phyloP scores from a whole-genome alignment of 2,888 invertebrate species.

The Trachelus iudaicus region DNA sequence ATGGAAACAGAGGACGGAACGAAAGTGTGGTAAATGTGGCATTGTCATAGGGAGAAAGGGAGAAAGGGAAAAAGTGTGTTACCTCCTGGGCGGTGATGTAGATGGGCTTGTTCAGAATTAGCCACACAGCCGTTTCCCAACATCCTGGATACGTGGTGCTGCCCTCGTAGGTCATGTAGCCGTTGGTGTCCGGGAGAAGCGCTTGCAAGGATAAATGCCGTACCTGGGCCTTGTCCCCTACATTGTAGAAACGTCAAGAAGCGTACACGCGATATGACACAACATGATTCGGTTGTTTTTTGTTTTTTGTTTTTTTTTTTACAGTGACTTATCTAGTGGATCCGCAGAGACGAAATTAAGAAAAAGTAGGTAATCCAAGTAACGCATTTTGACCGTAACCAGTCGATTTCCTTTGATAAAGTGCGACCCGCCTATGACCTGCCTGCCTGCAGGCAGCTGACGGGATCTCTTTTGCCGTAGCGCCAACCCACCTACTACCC shows the following conservation, averaged over 20 bases:
- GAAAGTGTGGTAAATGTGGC: background rate
- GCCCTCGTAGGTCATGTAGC: slow-evolving; percentile 98
- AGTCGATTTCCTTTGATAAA: too few relatives aligned
- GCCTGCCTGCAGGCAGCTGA: too few relatives aligned
- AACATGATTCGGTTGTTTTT: too few relatives aligned
- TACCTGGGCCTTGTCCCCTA: slow-evolving; percentile 86
- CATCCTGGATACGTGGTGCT: slow-evolving; percentile 98
- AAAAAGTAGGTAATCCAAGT: too few relatives aligned
- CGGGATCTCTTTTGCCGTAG: too few relatives aligned
- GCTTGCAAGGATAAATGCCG: slow-evolving; percentile 87
- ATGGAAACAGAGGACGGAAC: background rate
- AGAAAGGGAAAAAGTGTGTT: slow-evolving; percentile 47
- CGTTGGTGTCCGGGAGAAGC: slow-evolving; percentile 89
- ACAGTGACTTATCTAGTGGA: too few relatives aligned
- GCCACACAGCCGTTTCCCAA: slow-evolving; percentile 99
- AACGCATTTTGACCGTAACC: too few relatives aligned
- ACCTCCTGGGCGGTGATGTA: slow-evolving; percentile 97
- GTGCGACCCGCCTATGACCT: too few relatives aligned
- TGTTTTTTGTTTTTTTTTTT: too few relatives aligned
- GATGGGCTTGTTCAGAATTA: slow-evolving; percentile 97
- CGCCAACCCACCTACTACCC: too few relatives aligned
- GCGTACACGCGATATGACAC: too few relatives aligned
- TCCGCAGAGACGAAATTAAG: too few relatives aligned
- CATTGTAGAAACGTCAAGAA: slow-evolving; percentile 20
- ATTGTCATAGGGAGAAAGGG: slow-evolving; percentile 6